phyloP scores from a whole-genome alignment of 2,888 invertebrate genomes.

The Augochlorella aurata region DNA sequence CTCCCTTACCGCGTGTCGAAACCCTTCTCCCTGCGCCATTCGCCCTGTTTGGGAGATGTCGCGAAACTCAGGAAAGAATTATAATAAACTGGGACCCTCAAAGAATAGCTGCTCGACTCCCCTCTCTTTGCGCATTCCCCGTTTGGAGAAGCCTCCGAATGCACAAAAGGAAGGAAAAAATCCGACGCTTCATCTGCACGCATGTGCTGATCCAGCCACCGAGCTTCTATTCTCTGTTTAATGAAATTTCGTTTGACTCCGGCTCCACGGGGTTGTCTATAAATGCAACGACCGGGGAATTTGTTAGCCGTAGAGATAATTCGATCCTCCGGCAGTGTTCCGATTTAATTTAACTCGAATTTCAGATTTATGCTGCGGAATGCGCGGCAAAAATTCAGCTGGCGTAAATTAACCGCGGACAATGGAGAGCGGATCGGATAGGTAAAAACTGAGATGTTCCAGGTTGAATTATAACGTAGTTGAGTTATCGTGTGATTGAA shows the following conservation, averaged over 20 bases:
- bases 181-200: background rate
- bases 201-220: background rate
- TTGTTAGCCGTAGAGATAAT: background rate
- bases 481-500: too few relatives aligned
- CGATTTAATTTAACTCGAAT: background rate
- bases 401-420: background rate
- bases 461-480: too few relatives aligned
- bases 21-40: background rate
- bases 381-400: background rate
- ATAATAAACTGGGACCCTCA: background rate
- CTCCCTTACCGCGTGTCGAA: background rate
- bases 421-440: background rate
- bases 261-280: background rate
- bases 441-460: too few relatives aligned
- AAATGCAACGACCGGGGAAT: background rate
- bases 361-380: background rate
- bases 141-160: background rate
- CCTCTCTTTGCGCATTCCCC: background rate
- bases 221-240: background rate
- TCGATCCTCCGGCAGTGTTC: background rate
- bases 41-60: background rate
- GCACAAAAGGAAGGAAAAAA: background rate
- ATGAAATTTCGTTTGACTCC: background rate
- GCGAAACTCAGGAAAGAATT: background rate
- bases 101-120: background rate